Evolutionary conservation across 2,797 vertebrate species (phyloP), one percentile per base, ranked within the genome.

Genomic region (Enteromius mattozi): DNA sequence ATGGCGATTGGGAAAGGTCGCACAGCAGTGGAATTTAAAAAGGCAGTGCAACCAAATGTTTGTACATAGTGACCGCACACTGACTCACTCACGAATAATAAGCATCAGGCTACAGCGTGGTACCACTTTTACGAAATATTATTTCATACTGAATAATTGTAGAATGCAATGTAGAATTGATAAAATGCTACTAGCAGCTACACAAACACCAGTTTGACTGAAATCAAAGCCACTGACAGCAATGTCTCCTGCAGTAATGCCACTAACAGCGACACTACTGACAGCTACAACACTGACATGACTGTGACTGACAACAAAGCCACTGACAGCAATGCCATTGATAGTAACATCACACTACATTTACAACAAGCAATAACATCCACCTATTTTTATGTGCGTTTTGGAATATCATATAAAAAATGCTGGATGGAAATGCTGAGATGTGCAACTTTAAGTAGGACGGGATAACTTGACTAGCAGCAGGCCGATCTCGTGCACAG

Each of bases 41-140:
- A 77, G 42, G 37, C 80, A 59, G 14, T 45, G 47, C 3, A 54
- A 71, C 40, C 74, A 72, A 61, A 85, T 63, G 33, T 78, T 68
- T 78, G 68, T 81, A 63, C 13, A 65, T 70, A 76, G 80, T 27
- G 45, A 49, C 33, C 6, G 4, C 3, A 72, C 16, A 12, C 35
- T 72, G 61, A 33, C 33, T 47, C 21, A 40, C 14, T 54, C 47
- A 27, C 3, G 8, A 14, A 56, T 24, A 24, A 49, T 47, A 72
- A 49, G 45, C 0, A 0, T 51, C 17, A 74, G 12, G 71, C 5
- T 13, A 33, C 17, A 51, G 3, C 51, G 17, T n/a, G 14, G 17
- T 14, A 19, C 45, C 21, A 13, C 30, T 35, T 75, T 1, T 9
- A 54, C 21, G 0, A 14, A 30, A 27, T 63, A 12, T 61, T 2